phyloP scores from a whole-genome alignment of 2,888 invertebrate genomes.

The Cheiracanthium punctorium region DNA sequence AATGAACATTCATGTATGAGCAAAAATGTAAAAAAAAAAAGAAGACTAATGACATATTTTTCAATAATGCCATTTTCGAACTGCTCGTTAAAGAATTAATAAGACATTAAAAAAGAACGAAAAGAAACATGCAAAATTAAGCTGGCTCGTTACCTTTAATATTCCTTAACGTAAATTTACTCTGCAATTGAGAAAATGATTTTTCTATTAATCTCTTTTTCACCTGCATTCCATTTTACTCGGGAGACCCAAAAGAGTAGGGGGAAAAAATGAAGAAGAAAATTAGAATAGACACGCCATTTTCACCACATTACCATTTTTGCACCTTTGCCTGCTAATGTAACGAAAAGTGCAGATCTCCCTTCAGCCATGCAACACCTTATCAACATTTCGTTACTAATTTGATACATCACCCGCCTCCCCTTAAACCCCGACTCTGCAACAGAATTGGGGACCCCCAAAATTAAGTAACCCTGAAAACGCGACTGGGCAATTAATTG shows the following conservation, averaged over 20 bases:
- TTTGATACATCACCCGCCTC: not conserved
- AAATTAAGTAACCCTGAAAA: not conserved
- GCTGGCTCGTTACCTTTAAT: too few species aligned
- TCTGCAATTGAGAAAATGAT: not conserved
- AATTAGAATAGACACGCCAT: not conserved
- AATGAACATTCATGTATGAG: too few species aligned
- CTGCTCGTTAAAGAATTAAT: too few species aligned
- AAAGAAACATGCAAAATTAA: too few species aligned
- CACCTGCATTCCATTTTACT: not conserved
- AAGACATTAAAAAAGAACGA: too few species aligned
- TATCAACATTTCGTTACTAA: slow-evolving; percentile 3
- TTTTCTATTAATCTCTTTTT: not conserved
- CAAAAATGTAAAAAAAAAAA: too few species aligned
- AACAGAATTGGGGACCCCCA: not conserved
- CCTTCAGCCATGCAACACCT: not conserved
- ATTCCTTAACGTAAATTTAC: too few species aligned
- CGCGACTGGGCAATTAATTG: slow-evolving; percentile 9
- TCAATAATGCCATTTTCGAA: too few species aligned
- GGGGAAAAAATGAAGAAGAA: not conserved
- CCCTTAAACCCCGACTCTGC: not conserved
- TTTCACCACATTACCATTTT: not conserved
- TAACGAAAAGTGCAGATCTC: too few species aligned
- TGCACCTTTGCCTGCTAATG: not conserved
- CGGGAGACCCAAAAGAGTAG: not conserved
- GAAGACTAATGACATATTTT: too few species aligned